Evolutionary conservation across 2,888 invertebrate species (phyloP), one percentile per base, ranked within the genome.

Genomic region (Conops quadrifasciatus): DNA sequence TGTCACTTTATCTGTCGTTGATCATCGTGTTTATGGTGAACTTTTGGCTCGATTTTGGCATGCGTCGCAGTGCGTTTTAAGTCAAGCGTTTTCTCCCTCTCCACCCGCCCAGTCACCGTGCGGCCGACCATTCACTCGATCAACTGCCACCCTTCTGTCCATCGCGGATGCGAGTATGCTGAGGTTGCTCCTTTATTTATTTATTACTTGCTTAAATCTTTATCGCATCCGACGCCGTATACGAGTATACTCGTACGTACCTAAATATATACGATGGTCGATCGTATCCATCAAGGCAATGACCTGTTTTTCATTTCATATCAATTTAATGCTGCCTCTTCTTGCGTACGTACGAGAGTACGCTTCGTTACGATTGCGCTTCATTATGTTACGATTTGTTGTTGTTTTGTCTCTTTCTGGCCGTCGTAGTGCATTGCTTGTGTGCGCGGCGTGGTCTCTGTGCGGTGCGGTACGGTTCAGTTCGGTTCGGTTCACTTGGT

Each of bases 251-350:
- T 9, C 36, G 21, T 51, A 51, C 51, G 26, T 65, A 65, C 51
- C n/a, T 30, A 28, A 28, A 51, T 51, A 30, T 56, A 47, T 63
- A 47, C 63, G 47, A 47, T 47, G 45, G 63, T 26, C 63, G 47
- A 47, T 45, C 68, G 78, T 77, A 81, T 80, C 80, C 83, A 82
- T 82, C 81, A 82, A 82, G 83, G 82, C 82, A 82, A 82, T 82
- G 82, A 82, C 82, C 82, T 80, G 82, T 82, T 82, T 82, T 75
- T 68, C 67, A 47, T 60, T 68, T 81, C 80, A 81, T 80, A 81
- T 80, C 78, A 77, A 77, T 79, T 79, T 74, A 75, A 77, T 71
- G 67, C 53, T 53, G 67, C 43, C 9, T 9, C n/a, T 16, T 53
- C 51, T 24, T 19, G 43, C 53, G 5, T 36, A 9, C 36, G 36